Percentiles rank a stretch among this genome's conserved stretches.
Conservation (phyloP, 2,113 vertebrate genomes). For the Larimichthys crocea region DNA sequence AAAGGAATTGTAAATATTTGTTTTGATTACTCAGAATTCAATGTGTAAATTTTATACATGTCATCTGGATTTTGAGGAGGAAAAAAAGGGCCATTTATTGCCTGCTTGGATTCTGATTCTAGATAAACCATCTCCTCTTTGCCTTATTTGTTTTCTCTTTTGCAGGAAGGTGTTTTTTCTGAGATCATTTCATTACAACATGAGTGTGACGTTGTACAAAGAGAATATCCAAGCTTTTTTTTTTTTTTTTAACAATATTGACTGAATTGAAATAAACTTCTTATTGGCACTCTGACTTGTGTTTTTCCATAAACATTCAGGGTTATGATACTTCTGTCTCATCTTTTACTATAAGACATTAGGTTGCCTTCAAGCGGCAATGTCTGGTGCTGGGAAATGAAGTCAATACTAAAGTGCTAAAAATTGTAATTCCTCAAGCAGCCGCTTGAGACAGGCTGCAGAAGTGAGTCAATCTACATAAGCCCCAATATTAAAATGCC, state of each 20-base stretch:
- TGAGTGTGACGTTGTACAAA: slow-evolving; percentile 57
- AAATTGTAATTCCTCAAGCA: no score
- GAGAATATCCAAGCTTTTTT: slow-evolving; percentile 56
- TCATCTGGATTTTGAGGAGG: slow-evolving; percentile 60
- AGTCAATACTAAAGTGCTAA: no score
- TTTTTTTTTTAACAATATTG: slow-evolving; percentile 65
- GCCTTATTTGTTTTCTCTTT: slow-evolving; percentile 73
- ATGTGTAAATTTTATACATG: slow-evolving; percentile 75
- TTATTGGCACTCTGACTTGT: slow-evolving; percentile 58
- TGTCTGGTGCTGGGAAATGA: no score
- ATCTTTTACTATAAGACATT: background rate
- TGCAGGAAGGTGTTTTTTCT: slow-evolving; percentile 53
- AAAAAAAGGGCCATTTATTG: slow-evolving; percentile 33
- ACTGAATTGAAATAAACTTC: slow-evolving; percentile 79
- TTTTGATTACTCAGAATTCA: slow-evolving; percentile 71
- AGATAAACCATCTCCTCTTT: slow-evolving; percentile 55
- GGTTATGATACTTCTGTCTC: background rate
- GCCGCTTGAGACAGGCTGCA: no score
- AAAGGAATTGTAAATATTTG: slow-evolving; percentile 80
- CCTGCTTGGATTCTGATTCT: slow-evolving; percentile 62
- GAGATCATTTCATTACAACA: slow-evolving; percentile 51
- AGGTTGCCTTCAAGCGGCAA: background rate
- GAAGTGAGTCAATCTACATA: no score
- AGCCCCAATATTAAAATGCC: no score
- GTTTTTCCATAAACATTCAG: slow-evolving; percentile 7